Percentiles rank a stretch among this genome's conserved stretches.
These are phyloP conservation scores for Agraylea sexmaculata DNA, from an alignment of 1,140 invertebrate species.

Conservation along the genomic window DNA sequence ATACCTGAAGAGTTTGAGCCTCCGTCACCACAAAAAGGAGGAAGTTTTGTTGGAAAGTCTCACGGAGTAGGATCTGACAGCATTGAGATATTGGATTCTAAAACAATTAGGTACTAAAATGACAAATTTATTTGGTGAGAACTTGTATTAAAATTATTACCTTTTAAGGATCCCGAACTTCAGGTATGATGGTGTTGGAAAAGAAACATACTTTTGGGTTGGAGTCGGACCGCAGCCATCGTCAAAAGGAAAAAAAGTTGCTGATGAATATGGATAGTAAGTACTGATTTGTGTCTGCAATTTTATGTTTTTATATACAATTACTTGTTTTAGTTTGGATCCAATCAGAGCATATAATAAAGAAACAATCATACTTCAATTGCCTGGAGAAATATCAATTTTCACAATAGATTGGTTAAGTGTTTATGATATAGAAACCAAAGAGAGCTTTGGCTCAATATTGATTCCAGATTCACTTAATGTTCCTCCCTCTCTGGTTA, in stretches of 20 bases:
- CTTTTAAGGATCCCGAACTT: slow-evolving; percentile 52
- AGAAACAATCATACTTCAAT: slow-evolving; percentile 61
- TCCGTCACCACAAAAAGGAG: slow-evolving; percentile 60
- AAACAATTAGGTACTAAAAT: slow-evolving; percentile 53
- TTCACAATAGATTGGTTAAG: slow-evolving; percentile 78
- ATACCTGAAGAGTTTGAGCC: slow-evolving; percentile 86
- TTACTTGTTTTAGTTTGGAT: slow-evolving; percentile 46
- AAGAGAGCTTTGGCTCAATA: slow-evolving; percentile 64
- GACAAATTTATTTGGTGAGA: neutral
- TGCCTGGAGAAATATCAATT: slow-evolving; percentile 74
- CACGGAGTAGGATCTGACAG: slow-evolving; percentile 60
- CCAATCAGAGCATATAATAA: slow-evolving; percentile 56
- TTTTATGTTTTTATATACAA: neutral
- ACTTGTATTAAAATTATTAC: neutral
- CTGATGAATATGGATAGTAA: slow-evolving; percentile 89
- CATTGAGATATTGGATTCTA: slow-evolving; percentile 68
- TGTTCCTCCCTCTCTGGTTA: slow-evolving; percentile 70
- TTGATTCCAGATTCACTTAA: slow-evolving; percentile 70
- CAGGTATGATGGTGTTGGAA: slow-evolving; percentile 62
- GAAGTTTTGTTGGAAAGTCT: slow-evolving; percentile 54
- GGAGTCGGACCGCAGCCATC: slow-evolving; percentile 79
- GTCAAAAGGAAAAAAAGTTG: slow-evolving; percentile 66
- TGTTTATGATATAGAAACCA: slow-evolving; percentile 60
- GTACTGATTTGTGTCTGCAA: slow-evolving; percentile 28
- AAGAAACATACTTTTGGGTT: slow-evolving; percentile 76